These are phyloP conservation scores for Notarius quadriscutis DNA, from an alignment of 2,113 vertebrate genomes.

Conservation along the genomic window DNA sequence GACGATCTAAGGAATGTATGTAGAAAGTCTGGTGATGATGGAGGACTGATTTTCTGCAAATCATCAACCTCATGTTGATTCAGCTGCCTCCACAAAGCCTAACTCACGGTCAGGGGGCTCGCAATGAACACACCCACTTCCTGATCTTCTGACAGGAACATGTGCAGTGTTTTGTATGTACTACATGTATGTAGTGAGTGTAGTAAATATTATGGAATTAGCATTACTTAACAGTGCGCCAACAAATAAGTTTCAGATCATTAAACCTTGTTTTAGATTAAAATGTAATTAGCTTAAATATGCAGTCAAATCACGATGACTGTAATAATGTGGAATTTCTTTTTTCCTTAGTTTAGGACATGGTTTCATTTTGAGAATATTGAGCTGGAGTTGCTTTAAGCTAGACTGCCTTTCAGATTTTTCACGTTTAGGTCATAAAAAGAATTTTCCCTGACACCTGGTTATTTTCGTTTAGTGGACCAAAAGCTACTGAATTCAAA, in stretches of 20 bases:
- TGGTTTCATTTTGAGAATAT: background rate
- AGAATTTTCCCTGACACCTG: too few relatives aligned
- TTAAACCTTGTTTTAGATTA: background rate
- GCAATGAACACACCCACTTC: background rate
- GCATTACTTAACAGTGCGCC: background rate
- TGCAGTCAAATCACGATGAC: background rate
- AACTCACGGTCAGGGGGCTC: conserved; percentile 14
- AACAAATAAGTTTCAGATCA: background rate
- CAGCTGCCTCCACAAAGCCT: conserved; percentile 37
- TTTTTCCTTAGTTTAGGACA: background rate
- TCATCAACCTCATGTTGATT: conserved; percentile 45
- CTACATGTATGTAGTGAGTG: background rate
- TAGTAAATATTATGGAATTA: background rate
- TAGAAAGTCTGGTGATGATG: conserved; percentile 18
- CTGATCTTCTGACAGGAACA: conserved; percentile 6
- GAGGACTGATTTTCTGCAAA: conserved; percentile 43
- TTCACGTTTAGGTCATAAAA: too few relatives aligned
- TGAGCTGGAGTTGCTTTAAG: background rate
- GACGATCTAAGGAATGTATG: conserved; percentile 30
- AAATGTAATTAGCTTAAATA: background rate
- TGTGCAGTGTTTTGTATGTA: background rate
- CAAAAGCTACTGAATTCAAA: too few relatives aligned
- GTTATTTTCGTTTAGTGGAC: too few relatives aligned
- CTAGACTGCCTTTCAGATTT: too few relatives aligned
- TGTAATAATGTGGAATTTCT: background rate